Percentiles rank a stretch among this genome's conserved stretches.
Conservation (phyloP, 2,797 vertebrate genomes). For the Lepus townsendii region DNA sequence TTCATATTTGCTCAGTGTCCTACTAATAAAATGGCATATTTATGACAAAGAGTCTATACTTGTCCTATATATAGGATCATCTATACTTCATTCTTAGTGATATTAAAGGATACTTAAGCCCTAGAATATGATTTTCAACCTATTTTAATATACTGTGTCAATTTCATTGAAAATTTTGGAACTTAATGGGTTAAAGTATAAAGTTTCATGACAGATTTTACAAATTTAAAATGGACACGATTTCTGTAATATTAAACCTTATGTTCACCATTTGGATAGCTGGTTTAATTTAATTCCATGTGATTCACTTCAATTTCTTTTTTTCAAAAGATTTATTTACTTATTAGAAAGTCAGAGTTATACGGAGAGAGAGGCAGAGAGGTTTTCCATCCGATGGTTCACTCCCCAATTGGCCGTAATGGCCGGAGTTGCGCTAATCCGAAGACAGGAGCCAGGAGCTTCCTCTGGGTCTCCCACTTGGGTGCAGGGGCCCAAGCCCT, state of each 20-base stretch:
- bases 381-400: too few relatives aligned
- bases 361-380: too few relatives aligned
- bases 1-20: background rate
- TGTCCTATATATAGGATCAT: background rate
- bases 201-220: background rate
- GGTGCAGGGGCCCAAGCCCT: too few relatives aligned
- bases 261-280: conserved; percentile 1
- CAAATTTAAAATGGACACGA: background rate
- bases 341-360: too few relatives aligned
- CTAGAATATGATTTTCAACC: background rate
- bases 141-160: background rate
- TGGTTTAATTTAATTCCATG: background rate
- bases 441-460: too few relatives aligned
- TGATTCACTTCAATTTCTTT: background rate
- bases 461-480: too few relatives aligned
- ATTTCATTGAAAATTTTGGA: background rate
- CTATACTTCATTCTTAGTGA: background rate
- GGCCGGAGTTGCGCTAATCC: too few relatives aligned
- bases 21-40: background rate
- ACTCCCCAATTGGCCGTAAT: too few relatives aligned
- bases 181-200: background rate
- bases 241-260: conserved; percentile 5
- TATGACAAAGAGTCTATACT: background rate
- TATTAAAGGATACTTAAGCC: background rate
- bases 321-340: too few relatives aligned